phyloP scores from a whole-genome alignment of 1,140 invertebrate species.

The Thaumetopoea pityocampa region DNA sequence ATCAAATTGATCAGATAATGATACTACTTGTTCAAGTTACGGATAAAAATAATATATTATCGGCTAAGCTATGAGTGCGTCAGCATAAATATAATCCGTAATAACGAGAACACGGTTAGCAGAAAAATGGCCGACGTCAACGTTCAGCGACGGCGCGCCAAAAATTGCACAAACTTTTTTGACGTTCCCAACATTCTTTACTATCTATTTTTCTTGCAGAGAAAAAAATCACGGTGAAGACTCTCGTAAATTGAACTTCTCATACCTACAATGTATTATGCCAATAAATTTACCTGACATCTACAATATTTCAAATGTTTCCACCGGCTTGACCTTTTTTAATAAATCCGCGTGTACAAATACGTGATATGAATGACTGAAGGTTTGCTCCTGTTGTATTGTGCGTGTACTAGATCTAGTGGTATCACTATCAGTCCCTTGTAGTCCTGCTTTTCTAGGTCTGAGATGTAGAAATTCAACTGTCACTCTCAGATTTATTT shows the following conservation, averaged over 20 bases:
- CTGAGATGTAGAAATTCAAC: too few species aligned
- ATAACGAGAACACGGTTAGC: background rate
- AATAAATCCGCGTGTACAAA: constrained; percentile 56
- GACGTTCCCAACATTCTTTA: constrained; percentile 18
- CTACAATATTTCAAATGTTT: constrained; percentile 70
- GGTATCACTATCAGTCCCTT: constrained; percentile 11
- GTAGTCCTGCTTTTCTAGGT: constrained; percentile 3
- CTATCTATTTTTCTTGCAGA: constrained; percentile 31
- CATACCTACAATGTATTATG: constrained; percentile 65
- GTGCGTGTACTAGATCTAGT: constrained; percentile 13
- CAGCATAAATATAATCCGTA: background rate
- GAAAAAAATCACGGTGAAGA: constrained; percentile 59
- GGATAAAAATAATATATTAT: too few species aligned
- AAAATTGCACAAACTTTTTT: constrained; percentile 12
- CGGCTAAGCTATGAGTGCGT: too few species aligned
- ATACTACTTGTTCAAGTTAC: too few species aligned
- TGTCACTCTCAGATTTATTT: constrained; percentile 8
- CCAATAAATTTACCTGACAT: constrained; percentile 71
- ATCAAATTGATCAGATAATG: too few species aligned
- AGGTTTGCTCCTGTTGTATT: constrained; percentile 19
- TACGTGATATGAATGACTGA: constrained; percentile 30
- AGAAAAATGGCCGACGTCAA: constrained; percentile 7
- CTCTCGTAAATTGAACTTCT: constrained; percentile 47
- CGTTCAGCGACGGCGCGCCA: background rate
- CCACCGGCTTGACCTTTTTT: constrained; percentile 61